Evolutionary conservation across 2,113 vertebrate genomes (phyloP), one percentile per base, ranked within the genome.

Genomic region (Cardinalis cardinalis): DNA sequence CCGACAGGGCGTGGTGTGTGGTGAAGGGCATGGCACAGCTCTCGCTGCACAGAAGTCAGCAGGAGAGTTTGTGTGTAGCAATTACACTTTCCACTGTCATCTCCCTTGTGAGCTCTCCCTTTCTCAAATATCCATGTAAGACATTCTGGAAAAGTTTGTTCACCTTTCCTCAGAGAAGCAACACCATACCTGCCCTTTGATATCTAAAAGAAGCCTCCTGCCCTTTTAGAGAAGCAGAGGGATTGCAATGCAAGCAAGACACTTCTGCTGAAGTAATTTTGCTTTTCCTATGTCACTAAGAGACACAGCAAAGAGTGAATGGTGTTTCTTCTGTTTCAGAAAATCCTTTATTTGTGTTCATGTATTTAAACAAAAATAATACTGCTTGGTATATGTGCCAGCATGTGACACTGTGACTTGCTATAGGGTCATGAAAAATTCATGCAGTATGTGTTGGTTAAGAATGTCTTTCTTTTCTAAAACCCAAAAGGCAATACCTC

Each of bases 371-470:
- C 69, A 80, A 90, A 95, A 90, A 55, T 60, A 49, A 84, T 81
- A 11, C 26, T 79, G 15, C 36, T 77, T 65, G 18, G 44, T 65
- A 31, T 75, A 76, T 74, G 28, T 93, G 74, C n/a, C 76, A 51
- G 32, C 72, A 79, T 64, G n/a, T 89, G 58, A 65, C 60, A 38
- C 23, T 41, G 21, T 43, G 71, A 48, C 72, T 84, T 93, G 80
- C 64, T 85, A 36, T 38, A 70, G 34, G 51, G 32, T 70, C 25
- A 75, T 90, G 90, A 90, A 61, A 95, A 71, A 70, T 83, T 72
- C 24, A 60, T 85, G 25, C 13, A 44, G 55, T 79, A 65, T 87
- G 9, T 25, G 61, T 61, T 89, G 32, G 51, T 85, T 91, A 66
- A 88, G 71, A 87, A 90, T 79, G 31, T 34, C 58, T 86, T 84